Percentiles rank a stretch among this genome's conserved stretches.
Evolutionary conservation across 2,888 invertebrate genomes (phyloP).

Genomic region (Subacronicta megacephala): DNA sequence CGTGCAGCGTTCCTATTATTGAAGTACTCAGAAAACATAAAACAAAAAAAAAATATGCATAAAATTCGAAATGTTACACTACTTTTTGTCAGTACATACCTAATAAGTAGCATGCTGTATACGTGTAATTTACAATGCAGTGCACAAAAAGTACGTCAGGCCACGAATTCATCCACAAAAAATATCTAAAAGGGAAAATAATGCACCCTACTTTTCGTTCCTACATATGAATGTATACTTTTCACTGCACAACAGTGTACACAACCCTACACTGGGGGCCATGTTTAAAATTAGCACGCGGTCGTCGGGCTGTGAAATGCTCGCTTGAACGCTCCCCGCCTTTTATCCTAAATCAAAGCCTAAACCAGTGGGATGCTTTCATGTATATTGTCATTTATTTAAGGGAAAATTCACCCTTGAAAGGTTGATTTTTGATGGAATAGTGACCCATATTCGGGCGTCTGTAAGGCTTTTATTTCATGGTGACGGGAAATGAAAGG

Average conservation of each 20-base stretch:
- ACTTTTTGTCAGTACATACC: background rate
- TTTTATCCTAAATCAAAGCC: slow-evolving; percentile 74
- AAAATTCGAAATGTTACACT: no score
- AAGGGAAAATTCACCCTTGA: slow-evolving; percentile 24
- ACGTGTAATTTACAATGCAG: background rate
- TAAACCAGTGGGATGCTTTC: slow-evolving; percentile 55
- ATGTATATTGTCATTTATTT: slow-evolving; percentile 53
- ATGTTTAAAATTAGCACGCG: slow-evolving; percentile 72
- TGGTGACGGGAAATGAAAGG: slow-evolving; percentile 1
- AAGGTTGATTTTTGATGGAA: slow-evolving; percentile 28
- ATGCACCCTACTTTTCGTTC: slow-evolving; percentile 18
- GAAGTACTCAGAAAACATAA: no score
- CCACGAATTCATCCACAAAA: background rate
- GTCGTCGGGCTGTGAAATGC: slow-evolving; percentile 62
- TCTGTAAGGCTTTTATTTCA: slow-evolving; percentile 6
- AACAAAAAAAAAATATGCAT: no score
- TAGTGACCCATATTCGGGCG: slow-evolving; percentile 20
- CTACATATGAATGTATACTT: slow-evolving; percentile 15
- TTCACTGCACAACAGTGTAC: slow-evolving; percentile 45
- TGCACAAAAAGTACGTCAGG: background rate
- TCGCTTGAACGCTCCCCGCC: slow-evolving; percentile 63
- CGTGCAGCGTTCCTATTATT: no score
- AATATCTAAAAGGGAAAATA: slow-evolving; percentile 18
- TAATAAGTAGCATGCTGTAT: background rate
- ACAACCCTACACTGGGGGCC: slow-evolving; percentile 37